These are phyloP conservation scores for Synanthedon vespiformis DNA, from an alignment of 2,888 invertebrate species.

Conservation along the genomic window DNA sequence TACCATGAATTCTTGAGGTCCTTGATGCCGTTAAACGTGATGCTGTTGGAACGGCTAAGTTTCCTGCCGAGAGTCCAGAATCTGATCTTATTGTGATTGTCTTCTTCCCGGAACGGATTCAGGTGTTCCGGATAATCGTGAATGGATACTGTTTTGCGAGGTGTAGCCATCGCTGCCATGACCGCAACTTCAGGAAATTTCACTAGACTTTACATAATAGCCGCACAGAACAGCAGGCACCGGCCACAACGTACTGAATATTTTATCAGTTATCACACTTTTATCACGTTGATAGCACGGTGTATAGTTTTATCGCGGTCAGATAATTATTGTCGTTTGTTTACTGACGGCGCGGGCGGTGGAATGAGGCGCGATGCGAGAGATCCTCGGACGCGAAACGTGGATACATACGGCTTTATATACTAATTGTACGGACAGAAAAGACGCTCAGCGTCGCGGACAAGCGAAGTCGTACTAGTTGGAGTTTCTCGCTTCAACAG, in stretches of 20 bases:
- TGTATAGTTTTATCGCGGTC: conserved; percentile 52
- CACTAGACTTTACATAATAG: conserved; percentile 58
- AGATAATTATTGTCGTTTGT: conserved; percentile 59
- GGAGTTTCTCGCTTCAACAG: background rate
- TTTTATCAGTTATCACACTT: conserved; percentile 63
- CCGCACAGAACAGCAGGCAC: conserved; percentile 32
- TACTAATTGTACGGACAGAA: no score
- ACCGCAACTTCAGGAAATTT: conserved; percentile 26
- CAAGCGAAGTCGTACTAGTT: conserved; percentile 37
- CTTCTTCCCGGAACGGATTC: conserved; percentile 80
- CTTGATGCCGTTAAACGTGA: conserved; percentile 71
- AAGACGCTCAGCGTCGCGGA: background rate
- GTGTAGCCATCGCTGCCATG: conserved; percentile 52
- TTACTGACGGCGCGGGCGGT: conserved; percentile 33
- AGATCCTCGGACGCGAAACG: conserved; percentile 7
- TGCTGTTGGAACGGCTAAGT: conserved; percentile 70
- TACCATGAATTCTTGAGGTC: conserved; percentile 72
- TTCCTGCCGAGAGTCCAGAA: conserved; percentile 73
- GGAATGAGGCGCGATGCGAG: conserved; percentile 1
- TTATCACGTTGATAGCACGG: conserved; percentile 55
- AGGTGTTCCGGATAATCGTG: conserved; percentile 82
- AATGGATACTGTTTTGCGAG: conserved; percentile 68
- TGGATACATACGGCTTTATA: conserved; percentile 42
- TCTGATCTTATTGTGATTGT: conserved; percentile 72
- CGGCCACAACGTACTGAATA: conserved; percentile 36